phyloP scores from a whole-genome alignment of 2,113 vertebrate genomes.

The Gavia stellata region DNA sequence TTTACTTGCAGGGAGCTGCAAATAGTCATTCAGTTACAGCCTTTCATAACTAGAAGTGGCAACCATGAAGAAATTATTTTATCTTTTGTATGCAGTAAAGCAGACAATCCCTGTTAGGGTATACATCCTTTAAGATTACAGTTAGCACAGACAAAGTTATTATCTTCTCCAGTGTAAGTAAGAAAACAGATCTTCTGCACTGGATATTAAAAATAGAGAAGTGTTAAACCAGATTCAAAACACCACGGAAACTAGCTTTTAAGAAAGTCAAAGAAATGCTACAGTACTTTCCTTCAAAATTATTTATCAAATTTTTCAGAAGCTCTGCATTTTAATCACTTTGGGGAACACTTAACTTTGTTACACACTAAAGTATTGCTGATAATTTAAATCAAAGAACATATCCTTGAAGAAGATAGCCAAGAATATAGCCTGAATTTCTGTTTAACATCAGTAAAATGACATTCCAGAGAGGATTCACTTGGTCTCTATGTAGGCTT shows the following conservation, averaged over 20 bases:
- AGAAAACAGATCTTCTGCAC: not conserved
- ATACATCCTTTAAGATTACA: not conserved
- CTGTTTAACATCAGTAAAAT: not conserved
- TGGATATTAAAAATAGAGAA: not conserved
- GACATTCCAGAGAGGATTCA: not conserved
- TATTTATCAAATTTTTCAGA: not conserved
- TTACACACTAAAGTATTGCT: not conserved
- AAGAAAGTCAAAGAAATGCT: not conserved
- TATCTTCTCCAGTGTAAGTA: not conserved
- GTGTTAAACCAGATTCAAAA: not conserved
- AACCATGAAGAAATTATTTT: not conserved
- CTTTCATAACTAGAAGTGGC: not conserved
- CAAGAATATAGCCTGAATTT: not conserved
- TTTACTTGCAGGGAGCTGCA: not conserved
- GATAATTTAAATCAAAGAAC: not conserved
- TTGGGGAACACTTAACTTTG: not conserved
- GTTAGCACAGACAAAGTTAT: not conserved
- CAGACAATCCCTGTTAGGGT: not conserved
- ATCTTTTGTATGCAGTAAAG: not conserved
- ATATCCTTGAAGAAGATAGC: not conserved
- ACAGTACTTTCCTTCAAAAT: not conserved
- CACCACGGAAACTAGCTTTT: not conserved
- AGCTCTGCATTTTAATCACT: conserved; percentile 2
- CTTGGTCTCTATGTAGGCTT: not conserved
- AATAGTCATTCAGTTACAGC: not conserved